Conservation (phyloP, 2,797 vertebrate species). For the Heteromormyrus szaboi region DNA sequence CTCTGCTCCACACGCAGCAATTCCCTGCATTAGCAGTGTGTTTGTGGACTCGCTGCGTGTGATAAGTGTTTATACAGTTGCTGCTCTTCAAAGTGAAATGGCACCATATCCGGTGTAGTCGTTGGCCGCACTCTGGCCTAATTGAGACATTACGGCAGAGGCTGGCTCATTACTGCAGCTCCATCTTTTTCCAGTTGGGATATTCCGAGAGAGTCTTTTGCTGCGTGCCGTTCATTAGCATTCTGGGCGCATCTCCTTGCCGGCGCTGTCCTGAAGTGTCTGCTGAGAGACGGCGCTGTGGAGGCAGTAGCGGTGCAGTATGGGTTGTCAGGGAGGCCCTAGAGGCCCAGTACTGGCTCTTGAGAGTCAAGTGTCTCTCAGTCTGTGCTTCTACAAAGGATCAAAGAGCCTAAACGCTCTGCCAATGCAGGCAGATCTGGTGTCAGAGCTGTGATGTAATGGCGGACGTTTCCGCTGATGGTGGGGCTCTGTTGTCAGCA, state of each 20-base stretch:
- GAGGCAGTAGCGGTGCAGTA: background rate
- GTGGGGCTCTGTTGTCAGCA: background rate
- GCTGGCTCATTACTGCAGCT: background rate
- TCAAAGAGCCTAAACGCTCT: background rate
- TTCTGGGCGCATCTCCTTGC: background rate
- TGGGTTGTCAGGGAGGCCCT: background rate
- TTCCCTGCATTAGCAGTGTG: background rate
- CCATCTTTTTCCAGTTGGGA: background rate
- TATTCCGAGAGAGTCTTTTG: background rate
- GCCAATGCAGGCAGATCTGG: slow-evolving; percentile 1
- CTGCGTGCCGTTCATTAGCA: background rate
- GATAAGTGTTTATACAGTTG: slow-evolving; percentile 4
- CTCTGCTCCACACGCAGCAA: background rate
- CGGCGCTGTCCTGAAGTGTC: background rate
- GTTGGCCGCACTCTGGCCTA: background rate
- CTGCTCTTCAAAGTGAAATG: background rate
- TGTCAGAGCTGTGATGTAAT: background rate
- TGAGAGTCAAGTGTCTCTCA: background rate
- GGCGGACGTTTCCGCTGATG: background rate
- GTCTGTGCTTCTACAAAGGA: background rate
- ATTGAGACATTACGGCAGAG: background rate
- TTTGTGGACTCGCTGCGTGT: background rate
- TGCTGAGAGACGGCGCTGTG: background rate
- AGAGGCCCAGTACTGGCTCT: background rate
- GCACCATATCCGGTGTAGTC: background rate